Base-by-base conservation (phyloP, 2,888 invertebrate species). In the Spialia ferax region DNA sequence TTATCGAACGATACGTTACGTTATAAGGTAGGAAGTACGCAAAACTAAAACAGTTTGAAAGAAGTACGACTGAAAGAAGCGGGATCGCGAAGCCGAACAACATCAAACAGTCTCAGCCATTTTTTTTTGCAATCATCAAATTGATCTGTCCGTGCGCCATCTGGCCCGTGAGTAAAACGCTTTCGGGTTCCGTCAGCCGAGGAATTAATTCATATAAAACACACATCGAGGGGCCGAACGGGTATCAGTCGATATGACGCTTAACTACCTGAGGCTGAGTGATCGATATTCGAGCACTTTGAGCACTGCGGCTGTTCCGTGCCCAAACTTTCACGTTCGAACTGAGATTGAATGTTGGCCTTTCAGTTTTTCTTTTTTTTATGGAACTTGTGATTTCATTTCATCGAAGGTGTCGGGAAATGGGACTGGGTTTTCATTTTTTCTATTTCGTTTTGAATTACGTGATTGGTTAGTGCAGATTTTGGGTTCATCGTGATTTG, bases 81-180 rank as follows among this genome's bases (percentile, higher is more conserved):
- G 77, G 76, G 75, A 77, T 77, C 78, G 77, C 76, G 80, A 79
- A 75, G 75, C 75, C 76, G 77, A 78, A 79, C 80, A 83, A 89
- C 90, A 90, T 92, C 89, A 92, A 91, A 91, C 90, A 91, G 87
- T 87, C 83, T 80, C 80, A 70, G 70, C 79, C 78, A 82, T 78
- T 85, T 92, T 92, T n/a, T 89, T 93, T 93, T 88, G 89, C 91
- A 93, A 93, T 93, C 92, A 93, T 89, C 89, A 93, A 93, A 93
- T 93, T 93, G 93, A 93, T 91, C 90, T 89, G 87, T 90, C 89
- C 92, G 88, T 81, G 82, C 85, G 89, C 88, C 93, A 93, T 93
- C 92, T 93, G 93, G 93, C 85, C 91, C 91, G 88, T 89, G 84
- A 92, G 89, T 87, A 88, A 91, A 91, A 81, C 87, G 92, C 91